These are phyloP conservation scores for Bujurquina vittata DNA, from an alignment of 2,113 vertebrate species.

Conservation along the genomic window DNA sequence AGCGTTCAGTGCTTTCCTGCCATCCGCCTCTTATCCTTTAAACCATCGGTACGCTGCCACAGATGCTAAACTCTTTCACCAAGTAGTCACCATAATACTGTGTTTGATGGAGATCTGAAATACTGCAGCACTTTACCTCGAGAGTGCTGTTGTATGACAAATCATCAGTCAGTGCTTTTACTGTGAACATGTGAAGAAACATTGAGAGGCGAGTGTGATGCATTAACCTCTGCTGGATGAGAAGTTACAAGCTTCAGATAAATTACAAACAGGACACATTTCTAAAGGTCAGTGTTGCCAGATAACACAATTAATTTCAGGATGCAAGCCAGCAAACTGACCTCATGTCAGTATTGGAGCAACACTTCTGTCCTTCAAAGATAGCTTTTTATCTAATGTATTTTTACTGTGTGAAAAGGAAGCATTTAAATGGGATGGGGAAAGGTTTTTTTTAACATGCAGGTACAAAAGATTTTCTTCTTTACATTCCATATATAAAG, in stretches of 20 bases:
- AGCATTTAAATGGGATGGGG: neutral
- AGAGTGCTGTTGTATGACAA: neutral
- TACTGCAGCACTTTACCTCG: neutral
- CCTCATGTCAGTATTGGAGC: constrained; percentile 20
- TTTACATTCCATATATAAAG: neutral
- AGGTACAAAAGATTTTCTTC: neutral
- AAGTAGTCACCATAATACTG: neutral
- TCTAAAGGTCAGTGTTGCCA: constrained; percentile 30
- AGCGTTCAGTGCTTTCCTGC: neutral
- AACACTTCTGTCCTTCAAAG: neutral
- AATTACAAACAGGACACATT: constrained; percentile 34
- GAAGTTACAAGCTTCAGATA: neutral
- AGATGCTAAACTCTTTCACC: neutral
- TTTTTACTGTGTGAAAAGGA: neutral
- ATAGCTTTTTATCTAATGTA: neutral
- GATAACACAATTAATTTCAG: constrained; percentile 40
- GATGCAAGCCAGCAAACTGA: constrained; percentile 4
- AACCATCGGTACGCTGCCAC: neutral
- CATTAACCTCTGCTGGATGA: neutral
- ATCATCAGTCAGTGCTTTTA: neutral
- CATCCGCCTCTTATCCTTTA: neutral
- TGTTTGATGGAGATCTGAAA: neutral
- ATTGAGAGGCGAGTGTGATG: neutral
- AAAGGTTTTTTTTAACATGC: neutral
- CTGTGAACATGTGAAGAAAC: neutral